Conservation (phyloP, 2,113 vertebrate species). For the Dryoscopus gambensis region DNA sequence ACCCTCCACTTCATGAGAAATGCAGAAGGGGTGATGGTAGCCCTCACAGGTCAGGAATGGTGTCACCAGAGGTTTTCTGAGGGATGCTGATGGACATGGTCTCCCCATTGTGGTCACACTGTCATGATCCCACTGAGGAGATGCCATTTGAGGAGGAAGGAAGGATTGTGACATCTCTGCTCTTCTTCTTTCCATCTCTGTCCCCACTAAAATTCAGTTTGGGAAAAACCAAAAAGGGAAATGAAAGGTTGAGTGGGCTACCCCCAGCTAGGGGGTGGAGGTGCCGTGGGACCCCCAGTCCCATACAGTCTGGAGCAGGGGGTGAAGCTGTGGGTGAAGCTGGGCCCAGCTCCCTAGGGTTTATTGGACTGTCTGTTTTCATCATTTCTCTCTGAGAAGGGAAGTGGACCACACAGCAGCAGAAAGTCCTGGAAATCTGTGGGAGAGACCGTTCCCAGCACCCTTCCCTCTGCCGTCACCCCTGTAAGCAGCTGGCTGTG, state of each 20-base stretch:
- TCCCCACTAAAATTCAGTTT: not conserved
- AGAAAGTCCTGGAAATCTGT: slow-evolving; percentile 20
- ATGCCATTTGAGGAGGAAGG: not conserved
- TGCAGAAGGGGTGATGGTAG: not conserved
- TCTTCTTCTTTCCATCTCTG: not conserved
- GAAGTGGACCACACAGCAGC: slow-evolving; percentile 56
- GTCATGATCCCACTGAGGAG: rapidly evolving
- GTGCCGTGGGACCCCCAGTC: not conserved
- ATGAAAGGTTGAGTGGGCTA: rapidly evolving
- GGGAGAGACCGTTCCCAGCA: not conserved
- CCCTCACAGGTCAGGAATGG: rapidly evolving
- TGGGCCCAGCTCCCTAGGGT: not conserved
- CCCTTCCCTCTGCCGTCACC: not conserved
- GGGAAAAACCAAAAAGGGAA: not conserved
- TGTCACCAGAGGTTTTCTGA: rapidly evolving
- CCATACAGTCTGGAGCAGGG: not conserved
- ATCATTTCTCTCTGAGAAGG: not conserved
- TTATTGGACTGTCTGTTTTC: not conserved
- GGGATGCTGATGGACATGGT: not conserved
- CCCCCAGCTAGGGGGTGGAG: not conserved
- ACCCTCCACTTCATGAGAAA: not conserved
- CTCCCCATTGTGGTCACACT: rapidly evolving
- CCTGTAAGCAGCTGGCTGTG: not conserved
- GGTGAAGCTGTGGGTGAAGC: not conserved
- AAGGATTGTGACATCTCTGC: not conserved